phyloP scores from a whole-genome alignment of 1,140 invertebrate species.

The Subanguina moxae region DNA sequence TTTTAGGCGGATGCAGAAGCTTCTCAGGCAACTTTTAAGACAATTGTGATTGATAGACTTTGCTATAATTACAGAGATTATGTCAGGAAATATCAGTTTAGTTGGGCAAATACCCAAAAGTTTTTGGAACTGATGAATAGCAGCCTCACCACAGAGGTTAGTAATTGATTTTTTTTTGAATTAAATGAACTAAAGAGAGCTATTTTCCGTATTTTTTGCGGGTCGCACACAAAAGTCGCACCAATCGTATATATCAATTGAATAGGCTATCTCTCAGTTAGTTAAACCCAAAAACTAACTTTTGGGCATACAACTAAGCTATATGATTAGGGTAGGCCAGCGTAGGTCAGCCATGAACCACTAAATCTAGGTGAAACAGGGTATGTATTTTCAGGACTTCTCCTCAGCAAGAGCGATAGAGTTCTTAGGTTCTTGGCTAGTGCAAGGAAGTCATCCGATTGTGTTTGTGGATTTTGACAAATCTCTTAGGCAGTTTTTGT shows the following conservation, averaged over 20 bases:
- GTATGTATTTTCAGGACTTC: constrained; percentile 9
- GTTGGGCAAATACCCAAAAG: constrained; percentile 18
- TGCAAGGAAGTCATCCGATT: constrained; percentile 31
- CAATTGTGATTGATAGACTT: too few species aligned
- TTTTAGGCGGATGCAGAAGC: too few species aligned
- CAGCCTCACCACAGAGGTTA: constrained; percentile 9
- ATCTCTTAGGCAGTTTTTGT: constrained; percentile 19
- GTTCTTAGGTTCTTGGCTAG: constrained; percentile 28
- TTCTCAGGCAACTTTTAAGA: too few species aligned
- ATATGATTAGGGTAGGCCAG: too few species aligned
- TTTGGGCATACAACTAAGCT: too few species aligned
- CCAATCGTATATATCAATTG: neutral
- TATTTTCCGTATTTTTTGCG: too few species aligned
- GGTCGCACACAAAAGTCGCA: too few species aligned
- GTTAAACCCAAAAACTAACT: too few species aligned
- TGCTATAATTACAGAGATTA: constrained; percentile 12
- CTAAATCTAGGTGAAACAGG: too few species aligned
- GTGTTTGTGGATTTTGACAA: constrained; percentile 39
- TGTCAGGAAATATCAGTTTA: constrained; percentile 26
- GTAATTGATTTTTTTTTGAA: neutral
- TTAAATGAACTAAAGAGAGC: too few species aligned
- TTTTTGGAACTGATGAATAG: constrained; percentile 29
- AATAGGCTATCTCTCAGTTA: neutral
- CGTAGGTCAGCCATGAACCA: too few species aligned
- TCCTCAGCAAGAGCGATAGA: neutral